phyloP scores from a whole-genome alignment of 2,888 invertebrate species.

The Salpingus planirostris region DNA sequence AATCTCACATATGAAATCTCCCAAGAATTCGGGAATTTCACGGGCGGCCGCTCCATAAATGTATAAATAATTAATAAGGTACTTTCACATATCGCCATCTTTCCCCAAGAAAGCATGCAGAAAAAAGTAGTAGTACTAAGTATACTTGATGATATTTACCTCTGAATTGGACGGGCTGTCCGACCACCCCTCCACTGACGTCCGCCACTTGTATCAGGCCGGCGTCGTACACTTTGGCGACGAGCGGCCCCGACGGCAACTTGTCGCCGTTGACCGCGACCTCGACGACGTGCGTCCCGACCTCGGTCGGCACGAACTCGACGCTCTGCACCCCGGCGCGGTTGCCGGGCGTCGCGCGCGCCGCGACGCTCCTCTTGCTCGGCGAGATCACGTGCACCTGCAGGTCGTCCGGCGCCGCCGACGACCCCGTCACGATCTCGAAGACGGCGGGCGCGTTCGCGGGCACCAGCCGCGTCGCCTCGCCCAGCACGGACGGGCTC shows the following conservation, averaged over 20 bases:
- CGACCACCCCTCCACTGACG: slow-evolving; percentile 87
- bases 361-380: slow-evolving; percentile 72
- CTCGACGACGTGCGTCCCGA: slow-evolving; percentile 91
- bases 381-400: slow-evolving; percentile 71
- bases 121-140: too few species aligned
- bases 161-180: slow-evolving; percentile 93
- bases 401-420: slow-evolving; percentile 48
- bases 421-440: slow-evolving; percentile 66
- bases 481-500: slow-evolving; percentile 72
- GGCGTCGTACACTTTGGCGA: slow-evolving; percentile 92
- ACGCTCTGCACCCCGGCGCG: slow-evolving; percentile 70
- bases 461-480: slow-evolving; percentile 82
- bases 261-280: slow-evolving; percentile 81
- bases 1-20: too few species aligned
- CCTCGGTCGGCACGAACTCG: slow-evolving; percentile 88
- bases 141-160: too few species aligned
- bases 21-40: too few species aligned
- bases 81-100: slow-evolving; percentile 13
- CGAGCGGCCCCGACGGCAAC: slow-evolving; percentile 79
- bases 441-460: slow-evolving; percentile 84
- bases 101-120: too few species aligned
- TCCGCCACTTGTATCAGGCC: slow-evolving; percentile 90
- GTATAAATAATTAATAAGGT: too few species aligned
- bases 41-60: too few species aligned
- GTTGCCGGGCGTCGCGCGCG: slow-evolving; percentile 74